phyloP scores from a whole-genome alignment of 2,888 invertebrate species.

The Ceramica pisi region DNA sequence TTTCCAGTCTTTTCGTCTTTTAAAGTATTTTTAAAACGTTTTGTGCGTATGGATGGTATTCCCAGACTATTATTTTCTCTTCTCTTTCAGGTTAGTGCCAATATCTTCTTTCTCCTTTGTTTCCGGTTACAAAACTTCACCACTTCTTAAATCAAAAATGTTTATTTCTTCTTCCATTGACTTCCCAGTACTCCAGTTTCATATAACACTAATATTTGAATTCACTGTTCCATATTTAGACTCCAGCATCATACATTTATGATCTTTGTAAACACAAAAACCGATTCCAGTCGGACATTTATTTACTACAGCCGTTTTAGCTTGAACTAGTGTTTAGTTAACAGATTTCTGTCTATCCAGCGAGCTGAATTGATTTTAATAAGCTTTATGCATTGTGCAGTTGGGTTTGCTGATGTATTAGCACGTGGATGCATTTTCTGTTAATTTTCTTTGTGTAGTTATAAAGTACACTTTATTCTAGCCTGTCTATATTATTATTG shows the following conservation, averaged over 20 bases:
- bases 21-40: background rate
- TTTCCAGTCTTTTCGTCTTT: too few species aligned
- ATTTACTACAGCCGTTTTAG: conserved; percentile 41
- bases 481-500: too few species aligned
- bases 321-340: conserved; percentile 38
- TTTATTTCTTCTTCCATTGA: background rate
- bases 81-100: background rate
- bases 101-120: background rate
- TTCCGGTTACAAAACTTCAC: background rate
- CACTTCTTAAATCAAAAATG: background rate
- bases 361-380: conserved; percentile 24
- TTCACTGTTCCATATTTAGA: conserved; percentile 54
- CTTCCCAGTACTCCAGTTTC: conserved; percentile 2
- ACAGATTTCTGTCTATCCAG: conserved; percentile 24
- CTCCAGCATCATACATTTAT: conserved; percentile 47
- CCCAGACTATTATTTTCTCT: background rate
- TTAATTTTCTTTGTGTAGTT: background rate
- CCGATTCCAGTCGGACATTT: conserved; percentile 41
- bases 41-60: background rate
- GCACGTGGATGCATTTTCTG: background rate
- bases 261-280: conserved; percentile 54
- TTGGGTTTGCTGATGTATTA: conserved; percentile 15
- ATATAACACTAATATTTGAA: conserved; percentile 52
- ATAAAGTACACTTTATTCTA: background rate
- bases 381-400: conserved; percentile 13